These are phyloP conservation scores for Drosophila quadrilineata DNA, from an alignment of 1,140 invertebrate genomes.

Conservation along the genomic window DNA sequence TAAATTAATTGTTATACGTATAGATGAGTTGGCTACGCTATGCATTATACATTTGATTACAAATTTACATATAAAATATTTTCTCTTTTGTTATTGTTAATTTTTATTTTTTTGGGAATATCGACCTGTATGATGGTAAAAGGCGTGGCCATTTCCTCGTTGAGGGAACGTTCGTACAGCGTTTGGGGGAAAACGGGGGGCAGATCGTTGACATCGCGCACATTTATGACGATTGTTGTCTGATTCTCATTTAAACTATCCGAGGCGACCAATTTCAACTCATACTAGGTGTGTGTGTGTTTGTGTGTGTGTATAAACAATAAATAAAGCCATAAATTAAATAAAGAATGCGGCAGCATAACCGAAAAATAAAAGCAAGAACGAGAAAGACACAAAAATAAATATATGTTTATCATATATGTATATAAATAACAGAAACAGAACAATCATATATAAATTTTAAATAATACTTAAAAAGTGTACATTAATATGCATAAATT, in stretches of 20 bases:
- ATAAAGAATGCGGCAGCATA: conserved; percentile 23
- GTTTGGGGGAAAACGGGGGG: conserved; percentile 89
- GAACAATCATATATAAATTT: conserved; percentile 26
- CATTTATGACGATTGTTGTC: conserved; percentile 88
- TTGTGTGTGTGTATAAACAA: conserved; percentile 45
- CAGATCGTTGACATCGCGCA: conserved; percentile 91
- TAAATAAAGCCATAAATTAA: conserved; percentile 42
- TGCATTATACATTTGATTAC: conserved; percentile 13
- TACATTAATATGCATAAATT: conserved; percentile 26
- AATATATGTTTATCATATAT: too few species aligned
- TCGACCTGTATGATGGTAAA: conserved; percentile 87
- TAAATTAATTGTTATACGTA: conserved; percentile 63
- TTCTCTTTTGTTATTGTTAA: too few species aligned
- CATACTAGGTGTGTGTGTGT: conserved; percentile 84
- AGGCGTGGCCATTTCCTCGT: conserved; percentile 85
- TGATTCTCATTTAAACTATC: conserved; percentile 92
- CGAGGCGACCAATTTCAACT: conserved; percentile 92
- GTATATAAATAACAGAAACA: too few species aligned
- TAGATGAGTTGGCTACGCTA: too few species aligned
- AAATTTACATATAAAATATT: conserved; percentile 19
- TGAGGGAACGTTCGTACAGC: conserved; percentile 85
- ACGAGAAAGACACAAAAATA: conserved; percentile 16
- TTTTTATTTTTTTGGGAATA: conserved; percentile 25
- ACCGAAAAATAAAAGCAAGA: conserved; percentile 23
- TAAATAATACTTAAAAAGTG: conserved; percentile 10